Evolutionary conservation across 2,888 invertebrate species (phyloP), one percentile per base, ranked within the genome.

Genomic region (Ectemnius cavifrons): DNA sequence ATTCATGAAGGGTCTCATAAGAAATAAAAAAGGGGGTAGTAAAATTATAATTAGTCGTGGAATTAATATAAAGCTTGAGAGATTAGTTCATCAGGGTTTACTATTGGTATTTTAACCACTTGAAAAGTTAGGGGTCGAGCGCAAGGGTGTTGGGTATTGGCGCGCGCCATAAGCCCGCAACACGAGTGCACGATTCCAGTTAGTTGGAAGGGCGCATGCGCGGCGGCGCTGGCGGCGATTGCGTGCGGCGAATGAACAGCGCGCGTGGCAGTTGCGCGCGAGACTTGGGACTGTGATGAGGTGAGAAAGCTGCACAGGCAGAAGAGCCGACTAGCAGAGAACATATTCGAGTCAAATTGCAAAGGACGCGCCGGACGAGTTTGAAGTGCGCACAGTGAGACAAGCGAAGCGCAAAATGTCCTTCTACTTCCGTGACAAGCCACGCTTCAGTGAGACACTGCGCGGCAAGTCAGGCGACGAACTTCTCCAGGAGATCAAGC

Each of bases 341-440:
- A 20, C 47, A 18, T 28, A 45, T 2, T 62, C 49, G 28, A 8
- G 61, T 60, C 45, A 52, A 64, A 63, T 63, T 58, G 18, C 16
- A 27, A 52, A 47, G 14, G 14, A 1, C 28, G 67, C 56, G 37
- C 14, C 20, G 8, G 37, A 37, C 37, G 37, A 37, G 52, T 52
- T 52, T 52, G 52, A 14, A 52, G 52, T 16, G 52, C 52, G 52
- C 52, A 16, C 18, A 52, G 52, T 52, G 52, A 52, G 13, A 14
- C 5, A 16, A 37, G 37, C 37, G 37, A 37, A 37, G 37, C 27
- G 63, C 46, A 64, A 59, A 61, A 91, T 90, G 91, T 90, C 90
- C 69, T 89, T 85, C 79, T 88, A 89, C 69, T 90, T 89, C 67
- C 88, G 88, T 62, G 89, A 91, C 49, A 87, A 86, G 75, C 89